Percentiles rank a stretch among this genome's conserved stretches.
These are phyloP conservation scores for Parasteatoda tepidariorum DNA, from an alignment of 1,140 invertebrate species.

Conservation along the genomic window DNA sequence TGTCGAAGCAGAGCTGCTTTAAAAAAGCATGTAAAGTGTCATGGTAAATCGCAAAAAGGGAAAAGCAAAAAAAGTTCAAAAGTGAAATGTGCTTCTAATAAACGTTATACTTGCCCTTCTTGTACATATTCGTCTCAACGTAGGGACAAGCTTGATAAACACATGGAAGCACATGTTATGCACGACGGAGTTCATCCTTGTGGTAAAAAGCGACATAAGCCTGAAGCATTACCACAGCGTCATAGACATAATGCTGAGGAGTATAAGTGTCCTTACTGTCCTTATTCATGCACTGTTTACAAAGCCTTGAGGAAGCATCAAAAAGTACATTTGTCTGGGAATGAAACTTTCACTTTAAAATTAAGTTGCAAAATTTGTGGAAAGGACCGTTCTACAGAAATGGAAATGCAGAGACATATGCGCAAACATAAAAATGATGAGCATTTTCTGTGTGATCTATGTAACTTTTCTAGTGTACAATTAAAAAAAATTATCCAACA, in stretches of 20 bases:
- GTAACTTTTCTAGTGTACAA: constrained; percentile 73
- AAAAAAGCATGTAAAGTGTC: constrained; percentile 64
- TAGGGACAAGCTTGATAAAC: constrained; percentile 65
- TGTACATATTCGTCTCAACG: constrained; percentile 63
- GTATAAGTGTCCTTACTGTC: constrained; percentile 72
- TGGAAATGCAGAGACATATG: constrained; percentile 72
- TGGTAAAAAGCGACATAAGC: constrained; percentile 65
- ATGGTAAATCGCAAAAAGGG: constrained; percentile 55
- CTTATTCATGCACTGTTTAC: constrained; percentile 74
- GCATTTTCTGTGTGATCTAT: constrained; percentile 74
- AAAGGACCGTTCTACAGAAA: constrained; percentile 72
- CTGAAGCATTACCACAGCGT: constrained; percentile 63
- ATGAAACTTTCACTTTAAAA: constrained; percentile 64
- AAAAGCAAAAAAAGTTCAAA: constrained; percentile 51
- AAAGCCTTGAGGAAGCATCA: constrained; percentile 73
- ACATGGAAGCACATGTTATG: constrained; percentile 65
- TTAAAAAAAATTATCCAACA: constrained; percentile 70
- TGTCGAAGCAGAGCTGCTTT: constrained; percentile 63
- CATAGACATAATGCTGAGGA: constrained; percentile 69
- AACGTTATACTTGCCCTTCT: constrained; percentile 64
- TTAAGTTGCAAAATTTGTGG: constrained; percentile 74
- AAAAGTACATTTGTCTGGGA: constrained; percentile 64
- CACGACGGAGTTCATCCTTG: constrained; percentile 65
- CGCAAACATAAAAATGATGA: constrained; percentile 72
- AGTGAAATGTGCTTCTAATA: constrained; percentile 19